phyloP scores from a whole-genome alignment of 2,888 invertebrate genomes.

The Helobdella robusta region DNA sequence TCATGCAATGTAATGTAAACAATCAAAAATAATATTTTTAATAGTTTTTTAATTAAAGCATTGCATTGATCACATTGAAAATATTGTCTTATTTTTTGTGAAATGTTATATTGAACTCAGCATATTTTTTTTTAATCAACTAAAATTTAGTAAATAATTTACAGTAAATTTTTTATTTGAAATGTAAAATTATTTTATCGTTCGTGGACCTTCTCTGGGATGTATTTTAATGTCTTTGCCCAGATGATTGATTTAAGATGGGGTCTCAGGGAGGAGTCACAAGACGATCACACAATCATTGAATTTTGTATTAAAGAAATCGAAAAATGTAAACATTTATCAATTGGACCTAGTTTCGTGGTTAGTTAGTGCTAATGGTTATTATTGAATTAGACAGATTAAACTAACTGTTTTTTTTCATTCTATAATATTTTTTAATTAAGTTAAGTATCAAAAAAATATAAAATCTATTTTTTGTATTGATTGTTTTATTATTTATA shows the following conservation, averaged over 20 bases:
- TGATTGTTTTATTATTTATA: too few species aligned
- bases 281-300: constrained; percentile 36
- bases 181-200: too few species aligned
- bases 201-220: too few species aligned
- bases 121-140: too few species aligned
- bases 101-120: too few species aligned
- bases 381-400: not conserved
- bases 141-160: too few species aligned
- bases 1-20: too few species aligned
- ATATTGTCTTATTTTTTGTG: not conserved
- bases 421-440: not conserved
- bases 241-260: constrained; percentile 37
- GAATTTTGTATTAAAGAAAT: constrained; percentile 37
- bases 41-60: too few species aligned
- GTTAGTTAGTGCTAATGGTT: constrained; percentile 26
- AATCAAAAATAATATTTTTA: too few species aligned
- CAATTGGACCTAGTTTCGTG: constrained; percentile 36
- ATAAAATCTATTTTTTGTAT: too few species aligned
- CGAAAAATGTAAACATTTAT: constrained; percentile 33
- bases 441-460: too few species aligned
- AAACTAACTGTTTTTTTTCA: not conserved
- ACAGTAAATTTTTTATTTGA: too few species aligned
- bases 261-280: constrained; percentile 36
- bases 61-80: not conserved
- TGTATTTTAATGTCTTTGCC: not conserved